Evolutionary conservation across 2,888 invertebrate genomes (phyloP).

Genomic region (Capitulum mitella): DNA sequence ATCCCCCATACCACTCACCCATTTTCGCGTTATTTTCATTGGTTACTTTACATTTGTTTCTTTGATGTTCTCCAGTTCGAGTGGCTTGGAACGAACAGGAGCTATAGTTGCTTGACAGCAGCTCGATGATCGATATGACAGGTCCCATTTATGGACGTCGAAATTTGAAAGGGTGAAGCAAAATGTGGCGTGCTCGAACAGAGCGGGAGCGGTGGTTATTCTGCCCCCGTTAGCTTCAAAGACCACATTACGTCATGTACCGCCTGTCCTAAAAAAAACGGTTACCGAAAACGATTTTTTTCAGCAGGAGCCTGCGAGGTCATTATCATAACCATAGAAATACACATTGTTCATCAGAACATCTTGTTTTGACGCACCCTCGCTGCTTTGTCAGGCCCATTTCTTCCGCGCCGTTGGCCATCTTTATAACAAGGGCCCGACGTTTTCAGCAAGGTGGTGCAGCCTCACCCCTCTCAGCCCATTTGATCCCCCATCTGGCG

Average conservation of each 20-base stretch:
- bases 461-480: not conserved
- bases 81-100: no score
- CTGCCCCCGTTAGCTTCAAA: not conserved
- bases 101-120: no score
- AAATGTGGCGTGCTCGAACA: no score
- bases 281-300: not conserved
- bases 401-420: not conserved
- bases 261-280: not conserved
- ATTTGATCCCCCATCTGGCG: slow-evolving; percentile 1
- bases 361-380: slow-evolving; percentile 25
- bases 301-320: not conserved
- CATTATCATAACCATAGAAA: slow-evolving; percentile 24
- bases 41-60: no score
- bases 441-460: not conserved
- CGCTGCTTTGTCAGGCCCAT: slow-evolving; percentile 2
- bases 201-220: not conserved
- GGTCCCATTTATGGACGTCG: not conserved
- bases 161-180: not conserved
- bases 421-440: not conserved
- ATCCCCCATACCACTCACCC: no score
- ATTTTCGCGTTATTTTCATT: no score
- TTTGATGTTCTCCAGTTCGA: no score
- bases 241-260: not conserved
- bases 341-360: slow-evolving; percentile 21
- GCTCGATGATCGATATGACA: not conserved